phyloP scores from a whole-genome alignment of 2,113 vertebrate species.

The Oophaga pumilio region DNA sequence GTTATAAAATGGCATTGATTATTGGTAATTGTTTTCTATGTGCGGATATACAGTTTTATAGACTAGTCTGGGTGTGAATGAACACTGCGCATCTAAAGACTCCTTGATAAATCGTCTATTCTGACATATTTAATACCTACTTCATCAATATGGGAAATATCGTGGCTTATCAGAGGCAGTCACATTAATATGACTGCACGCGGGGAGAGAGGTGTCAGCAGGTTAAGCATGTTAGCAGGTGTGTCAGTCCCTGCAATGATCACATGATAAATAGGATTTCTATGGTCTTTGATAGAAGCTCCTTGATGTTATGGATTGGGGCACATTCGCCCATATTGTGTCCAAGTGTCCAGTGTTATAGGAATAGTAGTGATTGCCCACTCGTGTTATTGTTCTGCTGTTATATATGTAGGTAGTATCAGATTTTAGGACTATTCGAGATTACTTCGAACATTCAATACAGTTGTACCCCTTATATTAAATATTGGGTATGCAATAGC shows the following conservation, averaged over 20 bases:
- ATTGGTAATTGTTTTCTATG: neutral
- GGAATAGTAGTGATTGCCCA: neutral
- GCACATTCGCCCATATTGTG: neutral
- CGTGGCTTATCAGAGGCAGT: conserved; percentile 25
- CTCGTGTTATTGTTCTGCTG: neutral
- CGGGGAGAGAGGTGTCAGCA: conserved; percentile 31
- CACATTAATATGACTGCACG: conserved; percentile 30
- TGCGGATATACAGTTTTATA: neutral
- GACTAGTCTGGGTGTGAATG: neutral
- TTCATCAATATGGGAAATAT: conserved; percentile 49
- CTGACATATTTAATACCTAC: conserved; percentile 25
- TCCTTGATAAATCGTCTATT: conserved; percentile 15
- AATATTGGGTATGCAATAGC: too few relatives aligned
- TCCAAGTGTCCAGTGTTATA: neutral
- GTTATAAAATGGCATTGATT: neutral
- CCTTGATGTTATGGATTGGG: neutral
- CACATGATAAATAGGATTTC: conserved; percentile 39
- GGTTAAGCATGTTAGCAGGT: conserved; percentile 49
- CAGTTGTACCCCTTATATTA: too few relatives aligned
- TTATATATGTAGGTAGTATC: neutral
- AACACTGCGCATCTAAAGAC: neutral
- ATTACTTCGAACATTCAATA: too few relatives aligned
- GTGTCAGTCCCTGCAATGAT: conserved; percentile 44
- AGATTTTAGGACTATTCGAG: too few relatives aligned
- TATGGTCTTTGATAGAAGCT: neutral